Base-by-base conservation (phyloP, 1,140 invertebrate species). In the Formica selysi region DNA sequence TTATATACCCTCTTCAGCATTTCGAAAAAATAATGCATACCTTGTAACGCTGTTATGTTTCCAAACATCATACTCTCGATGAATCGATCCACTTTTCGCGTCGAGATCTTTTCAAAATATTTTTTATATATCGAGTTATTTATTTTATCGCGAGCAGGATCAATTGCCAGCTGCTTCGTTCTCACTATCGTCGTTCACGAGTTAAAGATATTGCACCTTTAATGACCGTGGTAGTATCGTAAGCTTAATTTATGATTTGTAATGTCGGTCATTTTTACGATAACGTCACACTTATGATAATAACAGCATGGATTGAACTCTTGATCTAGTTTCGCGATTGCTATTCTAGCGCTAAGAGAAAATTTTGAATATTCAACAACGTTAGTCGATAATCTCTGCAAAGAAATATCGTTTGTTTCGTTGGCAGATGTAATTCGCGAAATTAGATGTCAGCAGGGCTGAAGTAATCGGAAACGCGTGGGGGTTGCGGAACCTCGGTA, bases 191-290 rank as follows among this genome's bases (percentile, higher is more conserved):
- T 1, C 29, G 11, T 74, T 64, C 36, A 65, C 26, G 19, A 44
- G 26, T 48, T 51, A 11, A 62, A 67, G 61, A 79, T 79, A 79
- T 68, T 54, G 13, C 32, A 13, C 64, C 36, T 67, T 79, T 79
- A 41, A 68, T 2, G 13, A 68, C 1, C 32, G 59, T 11, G 32
- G n/a, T 5, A 16, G 4, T 68, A 38, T 54, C 3, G 57, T 3
- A 4, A 79, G n/a, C 10, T 68, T 54, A 38, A 79, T 79, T 79
- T 79, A 79, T 13, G 32, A 79, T 79, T 38, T 44, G 38, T 65
- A 64, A 64, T 6, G 4, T 13, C 3, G 32, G 7, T 61, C 5
- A 64, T n/a, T n/a, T 59, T 64, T 79, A n/a, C 13, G 68, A 54
- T 64, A 67, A 51, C 26, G 8, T 32, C 3, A n/a, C 26, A 1